These are phyloP conservation scores for Elegia similella DNA, from an alignment of 2,888 invertebrate species.

Conservation along the genomic window DNA sequence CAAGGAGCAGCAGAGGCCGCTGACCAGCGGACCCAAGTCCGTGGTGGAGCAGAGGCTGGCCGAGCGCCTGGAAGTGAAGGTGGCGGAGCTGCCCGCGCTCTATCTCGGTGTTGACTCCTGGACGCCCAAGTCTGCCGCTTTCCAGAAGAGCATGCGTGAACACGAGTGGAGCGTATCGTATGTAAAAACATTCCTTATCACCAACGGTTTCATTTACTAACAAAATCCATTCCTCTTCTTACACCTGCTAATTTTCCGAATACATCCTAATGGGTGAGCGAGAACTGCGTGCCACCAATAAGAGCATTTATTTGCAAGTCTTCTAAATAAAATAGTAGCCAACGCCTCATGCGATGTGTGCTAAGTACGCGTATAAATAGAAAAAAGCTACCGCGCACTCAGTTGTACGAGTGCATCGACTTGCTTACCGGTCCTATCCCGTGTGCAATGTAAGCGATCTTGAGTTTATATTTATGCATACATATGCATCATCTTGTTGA, in stretches of 20 bases:
- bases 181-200: constrained; percentile 43
- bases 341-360: not conserved
- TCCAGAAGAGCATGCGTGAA: constrained; percentile 80
- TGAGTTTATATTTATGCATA: constrained; percentile 31
- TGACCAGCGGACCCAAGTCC: constrained; percentile 69
- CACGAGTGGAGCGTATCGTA: constrained; percentile 83
- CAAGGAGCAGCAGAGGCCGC: constrained; percentile 61
- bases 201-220: constrained; percentile 41
- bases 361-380: constrained; percentile 40
- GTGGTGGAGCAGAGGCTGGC: constrained; percentile 74
- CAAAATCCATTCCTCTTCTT: constrained; percentile 27
- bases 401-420: constrained; percentile 48
- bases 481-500: not conserved
- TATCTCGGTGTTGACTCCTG: constrained; percentile 87
- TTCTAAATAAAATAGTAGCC: constrained; percentile 21
- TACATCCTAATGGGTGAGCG: constrained; percentile 17
- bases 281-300: constrained; percentile 31
- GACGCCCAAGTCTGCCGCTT: constrained; percentile 86
- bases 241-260: not conserved
- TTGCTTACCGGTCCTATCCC: constrained; percentile 42
- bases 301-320: constrained; percentile 18
- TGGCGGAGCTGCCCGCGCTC: constrained; percentile 84
- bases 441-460: constrained; percentile 40
- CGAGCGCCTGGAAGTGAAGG: constrained; percentile 76
- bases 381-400: constrained; percentile 36